A percentile compares a stretch with the other conserved stretches of the same genome.
Evolutionary conservation across 2,888 invertebrate species (phyloP).

Genomic region (Melipona beecheii): DNA sequence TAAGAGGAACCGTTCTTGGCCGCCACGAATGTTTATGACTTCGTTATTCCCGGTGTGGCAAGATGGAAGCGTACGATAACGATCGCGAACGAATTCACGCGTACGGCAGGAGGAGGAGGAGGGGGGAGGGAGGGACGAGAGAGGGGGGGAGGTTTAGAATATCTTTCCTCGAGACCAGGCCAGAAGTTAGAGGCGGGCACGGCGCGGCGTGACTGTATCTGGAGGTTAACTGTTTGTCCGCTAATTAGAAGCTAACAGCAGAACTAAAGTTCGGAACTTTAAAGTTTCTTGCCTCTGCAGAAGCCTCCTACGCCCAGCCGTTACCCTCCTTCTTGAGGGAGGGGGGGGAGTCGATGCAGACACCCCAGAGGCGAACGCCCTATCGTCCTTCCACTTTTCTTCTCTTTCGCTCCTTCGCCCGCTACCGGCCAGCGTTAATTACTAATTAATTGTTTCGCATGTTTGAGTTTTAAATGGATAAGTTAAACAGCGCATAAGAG

Average conservation of each 20-base stretch:
- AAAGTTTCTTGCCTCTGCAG: slow-evolving; percentile 82
- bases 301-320: slow-evolving; percentile 65
- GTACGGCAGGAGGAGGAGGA: neutral
- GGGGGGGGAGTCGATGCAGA: slow-evolving; percentile 51
- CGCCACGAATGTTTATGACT: neutral
- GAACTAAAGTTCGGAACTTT: slow-evolving; percentile 81
- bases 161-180: slow-evolving; percentile 56
- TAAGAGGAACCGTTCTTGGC: too few species aligned
- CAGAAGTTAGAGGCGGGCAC: slow-evolving; percentile 28
- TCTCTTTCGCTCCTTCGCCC: slow-evolving; percentile 56
- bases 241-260: slow-evolving; percentile 84
- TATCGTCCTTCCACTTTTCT: slow-evolving; percentile 50
- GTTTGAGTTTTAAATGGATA: slow-evolving; percentile 82
- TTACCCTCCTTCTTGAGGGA: slow-evolving; percentile 35
- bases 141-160: slow-evolving; percentile 35
- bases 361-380: slow-evolving; percentile 67
- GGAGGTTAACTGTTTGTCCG: slow-evolving; percentile 82
- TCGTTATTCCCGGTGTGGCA: neutral
- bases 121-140: too few species aligned
- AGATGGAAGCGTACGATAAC: slow-evolving; percentile 35
- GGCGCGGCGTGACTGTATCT: slow-evolving; percentile 73
- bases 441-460: slow-evolving; percentile 83
- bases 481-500: slow-evolving; percentile 80
- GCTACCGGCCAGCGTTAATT: slow-evolving; percentile 79
- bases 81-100: slow-evolving; percentile 37